A percentile compares a stretch with the other conserved stretches of the same genome.
phyloP scores from a whole-genome alignment of 2,113 vertebrate species.

The Opisthocomus hoazin region DNA sequence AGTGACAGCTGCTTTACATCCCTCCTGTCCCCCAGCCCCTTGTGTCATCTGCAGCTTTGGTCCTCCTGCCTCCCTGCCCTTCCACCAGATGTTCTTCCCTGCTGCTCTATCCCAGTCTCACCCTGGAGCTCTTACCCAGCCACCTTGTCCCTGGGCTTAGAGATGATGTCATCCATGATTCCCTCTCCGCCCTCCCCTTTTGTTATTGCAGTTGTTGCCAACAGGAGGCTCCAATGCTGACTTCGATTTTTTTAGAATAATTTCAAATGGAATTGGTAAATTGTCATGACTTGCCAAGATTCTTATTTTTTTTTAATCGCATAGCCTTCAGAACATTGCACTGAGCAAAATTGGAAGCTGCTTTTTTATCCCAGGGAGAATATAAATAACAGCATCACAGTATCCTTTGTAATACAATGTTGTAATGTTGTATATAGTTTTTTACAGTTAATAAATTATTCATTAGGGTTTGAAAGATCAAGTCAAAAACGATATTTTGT shows the following conservation, averaged over 20 bases:
- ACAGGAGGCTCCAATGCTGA: neutral
- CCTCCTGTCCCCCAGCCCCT: neutral
- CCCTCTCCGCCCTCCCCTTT: neutral
- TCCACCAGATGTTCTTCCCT: neutral
- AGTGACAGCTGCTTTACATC: slow-evolving; percentile 34
- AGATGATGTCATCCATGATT: neutral
- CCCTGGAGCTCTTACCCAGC: neutral
- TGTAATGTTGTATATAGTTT: neutral
- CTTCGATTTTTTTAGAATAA: neutral
- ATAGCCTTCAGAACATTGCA: slow-evolving; percentile 51
- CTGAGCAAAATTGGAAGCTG: slow-evolving; percentile 60
- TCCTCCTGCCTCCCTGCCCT: neutral
- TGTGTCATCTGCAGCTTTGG: neutral
- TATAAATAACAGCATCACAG: neutral
- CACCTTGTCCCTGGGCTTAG: neutral
- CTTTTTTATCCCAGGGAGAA: neutral
- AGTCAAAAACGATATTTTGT: neutral
- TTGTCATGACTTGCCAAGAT: neutral
- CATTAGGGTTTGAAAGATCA: neutral
- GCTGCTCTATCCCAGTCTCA: neutral
- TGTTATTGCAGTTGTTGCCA: neutral
- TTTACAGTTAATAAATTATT: neutral
- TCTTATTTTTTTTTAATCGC: neutral
- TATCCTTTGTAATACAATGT: neutral
- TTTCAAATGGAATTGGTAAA: neutral